Conservation (phyloP, 2,888 invertebrate species). For the Lepeophtheirus nordmannii region DNA sequence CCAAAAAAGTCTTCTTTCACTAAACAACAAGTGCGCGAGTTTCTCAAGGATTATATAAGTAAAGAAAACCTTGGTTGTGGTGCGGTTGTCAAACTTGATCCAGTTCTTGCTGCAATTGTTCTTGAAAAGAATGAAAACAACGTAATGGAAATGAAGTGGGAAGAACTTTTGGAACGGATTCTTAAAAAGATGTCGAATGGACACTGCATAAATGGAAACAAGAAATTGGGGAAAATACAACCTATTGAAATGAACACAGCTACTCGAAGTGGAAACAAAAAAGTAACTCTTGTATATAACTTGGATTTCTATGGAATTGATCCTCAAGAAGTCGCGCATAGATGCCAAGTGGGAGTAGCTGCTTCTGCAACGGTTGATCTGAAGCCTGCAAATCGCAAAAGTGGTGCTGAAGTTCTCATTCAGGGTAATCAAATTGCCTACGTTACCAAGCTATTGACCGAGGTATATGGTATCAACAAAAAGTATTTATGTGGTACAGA, state of each 20-base stretch:
- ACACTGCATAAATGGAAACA: conserved; percentile 43
- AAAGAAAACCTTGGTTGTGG: conserved; percentile 41
- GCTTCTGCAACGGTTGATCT: conserved; percentile 70
- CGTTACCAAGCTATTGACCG: conserved; percentile 44
- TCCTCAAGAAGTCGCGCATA: conserved; percentile 56
- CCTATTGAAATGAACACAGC: conserved; percentile 56
- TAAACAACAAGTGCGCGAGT: conserved; percentile 46
- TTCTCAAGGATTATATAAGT: conserved; percentile 55
- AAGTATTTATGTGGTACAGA: conserved; percentile 59
- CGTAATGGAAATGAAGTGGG: conserved; percentile 41
- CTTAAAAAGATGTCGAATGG: conserved; percentile 53
- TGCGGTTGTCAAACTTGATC: conserved; percentile 41
- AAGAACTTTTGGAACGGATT: conserved; percentile 50
- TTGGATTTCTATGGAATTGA: conserved; percentile 71
- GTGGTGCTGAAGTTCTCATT: conserved; percentile 57
- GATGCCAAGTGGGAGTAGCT: conserved; percentile 67
- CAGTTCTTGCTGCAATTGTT: conserved; percentile 37
- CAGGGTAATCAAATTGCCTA: conserved; percentile 74
- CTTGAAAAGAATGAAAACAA: conserved; percentile 34
- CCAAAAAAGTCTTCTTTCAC: conserved; percentile 48
- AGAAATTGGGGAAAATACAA: conserved; percentile 28
- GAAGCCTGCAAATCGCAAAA: conserved; percentile 34
- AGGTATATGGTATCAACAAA: conserved; percentile 58
- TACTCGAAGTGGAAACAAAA: conserved; percentile 69
- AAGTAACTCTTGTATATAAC: conserved; percentile 79